Base-by-base conservation (phyloP, 2,113 vertebrate genomes). In the Sakesphorus luctuosus region DNA sequence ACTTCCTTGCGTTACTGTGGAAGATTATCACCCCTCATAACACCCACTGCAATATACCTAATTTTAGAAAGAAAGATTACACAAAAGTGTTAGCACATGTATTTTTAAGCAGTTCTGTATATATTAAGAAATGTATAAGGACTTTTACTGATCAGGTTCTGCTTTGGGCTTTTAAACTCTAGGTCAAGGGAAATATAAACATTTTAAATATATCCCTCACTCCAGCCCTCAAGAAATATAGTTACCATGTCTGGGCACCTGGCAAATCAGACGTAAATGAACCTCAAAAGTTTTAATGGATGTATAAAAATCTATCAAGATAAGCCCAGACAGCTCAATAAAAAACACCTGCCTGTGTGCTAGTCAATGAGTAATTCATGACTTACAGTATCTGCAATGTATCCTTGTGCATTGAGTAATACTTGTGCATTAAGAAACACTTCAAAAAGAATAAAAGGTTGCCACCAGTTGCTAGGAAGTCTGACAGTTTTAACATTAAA, bases 361-460 rank as follows among this genome's bases (percentile, higher is more conserved):
- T 87, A 92, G 90, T 90, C 61, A 80, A 83, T 25, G 43, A 31
- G 12, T 49, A 94, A 90, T 87, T 89, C 23, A 85, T 73, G 66
- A 83, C 47, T 72, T 96, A 71, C 28, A 83, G 82, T 89, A 95
- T 92, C 71, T 91, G 83, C 23, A 62, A 89, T 1, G 4, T 11
- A 46, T 79, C 81, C 68, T 95, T 84, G 90, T 36, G 67, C 79
- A 93, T 76, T 89, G 38, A 95, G 75, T 94, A 96, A 97, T 76
- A 82, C 40, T 85, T 90, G 47, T 49, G 47, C 97, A 93, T 76
- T 89, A 38, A 95, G 75, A 94, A 96, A 97, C 74, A 84, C 35
- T 85, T 90, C 31, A 84, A 65, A 94, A 93, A 94, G 71, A 92
- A 89, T 85, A 87, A 88, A 86, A 95, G 77, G 31, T 40, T 81